Conservation (phyloP, 2,113 vertebrate species). For the Crotalus helleri region DNA sequence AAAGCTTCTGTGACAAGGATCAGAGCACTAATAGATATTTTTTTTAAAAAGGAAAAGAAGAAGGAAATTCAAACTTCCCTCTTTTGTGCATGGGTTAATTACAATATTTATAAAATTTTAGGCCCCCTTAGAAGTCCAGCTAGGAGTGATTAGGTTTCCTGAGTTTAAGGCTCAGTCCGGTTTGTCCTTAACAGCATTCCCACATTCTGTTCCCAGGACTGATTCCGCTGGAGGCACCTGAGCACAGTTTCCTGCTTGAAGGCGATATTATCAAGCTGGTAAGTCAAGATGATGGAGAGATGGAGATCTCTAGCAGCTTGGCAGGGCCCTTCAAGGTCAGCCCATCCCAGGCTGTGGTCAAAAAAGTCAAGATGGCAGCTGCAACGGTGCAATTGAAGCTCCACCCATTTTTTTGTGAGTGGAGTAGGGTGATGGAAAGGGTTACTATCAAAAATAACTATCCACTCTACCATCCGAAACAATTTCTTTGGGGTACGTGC, state of each 20-base stretch:
- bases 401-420: no score
- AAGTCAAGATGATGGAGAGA: constrained; percentile 4
- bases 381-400: no score
- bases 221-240: constrained; percentile 47
- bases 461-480: no score
- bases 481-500: no score
- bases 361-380: no score
- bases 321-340: no score
- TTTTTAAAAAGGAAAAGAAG: neutral
- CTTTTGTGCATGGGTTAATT: neutral
- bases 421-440: no score
- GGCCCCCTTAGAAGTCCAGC: neutral
- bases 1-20: neutral
- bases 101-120: neutral
- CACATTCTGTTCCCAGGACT: constrained; percentile 34
- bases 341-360: no score
- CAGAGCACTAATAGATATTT: neutral
- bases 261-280: constrained; percentile 60
- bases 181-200: neutral
- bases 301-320: neutral
- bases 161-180: neutral
- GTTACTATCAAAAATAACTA: no score
- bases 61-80: neutral
- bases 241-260: constrained; percentile 53
- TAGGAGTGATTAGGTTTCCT: neutral